These are phyloP conservation scores for Notolabrus celidotus DNA, from an alignment of 2,797 vertebrate species.

Conservation along the genomic window DNA sequence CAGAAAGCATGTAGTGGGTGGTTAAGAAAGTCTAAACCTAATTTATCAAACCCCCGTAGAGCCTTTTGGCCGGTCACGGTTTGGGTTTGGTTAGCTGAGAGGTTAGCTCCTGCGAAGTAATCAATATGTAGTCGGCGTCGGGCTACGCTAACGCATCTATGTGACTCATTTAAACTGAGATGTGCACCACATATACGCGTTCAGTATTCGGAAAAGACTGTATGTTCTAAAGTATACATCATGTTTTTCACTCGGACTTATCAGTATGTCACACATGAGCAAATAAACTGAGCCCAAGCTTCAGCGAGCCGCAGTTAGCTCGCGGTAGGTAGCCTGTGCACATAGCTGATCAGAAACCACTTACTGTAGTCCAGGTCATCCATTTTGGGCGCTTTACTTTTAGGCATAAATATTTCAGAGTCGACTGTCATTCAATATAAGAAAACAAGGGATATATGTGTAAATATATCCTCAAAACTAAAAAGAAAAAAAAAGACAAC, in stretches of 20 bases:
- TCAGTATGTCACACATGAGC: constrained; percentile 26
- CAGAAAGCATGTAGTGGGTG: background rate
- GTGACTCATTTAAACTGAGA: too few relatives aligned
- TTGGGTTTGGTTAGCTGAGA: constrained; percentile 28
- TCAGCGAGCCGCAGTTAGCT: constrained; percentile 65
- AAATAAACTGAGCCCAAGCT: constrained; percentile 40
- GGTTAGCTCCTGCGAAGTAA: constrained; percentile 30
- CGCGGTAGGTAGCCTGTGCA: constrained; percentile 32
- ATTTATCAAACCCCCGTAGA: background rate
- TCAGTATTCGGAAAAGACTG: background rate
- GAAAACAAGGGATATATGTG: constrained; percentile 84
- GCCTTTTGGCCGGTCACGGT: background rate
- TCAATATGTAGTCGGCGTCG: constrained; percentile 52
- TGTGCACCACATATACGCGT: rapidly evolving
- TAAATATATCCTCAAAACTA: constrained; percentile 84
- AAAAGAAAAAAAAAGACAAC: constrained; percentile 74
- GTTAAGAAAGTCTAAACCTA: rapidly evolving
- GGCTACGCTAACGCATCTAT: constrained; percentile 1
- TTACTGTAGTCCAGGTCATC: constrained; percentile 91
- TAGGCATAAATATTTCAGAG: constrained; percentile 90
- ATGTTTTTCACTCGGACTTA: background rate
- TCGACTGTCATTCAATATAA: constrained; percentile 89
- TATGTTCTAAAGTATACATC: rapidly evolving
- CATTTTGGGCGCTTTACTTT: constrained; percentile 91
- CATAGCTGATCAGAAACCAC: constrained; percentile 61